A percentile compares a stretch with the other conserved stretches of the same genome.
Evolutionary conservation across 2,113 vertebrate species (phyloP).

Genomic region (Nettapus auritus): DNA sequence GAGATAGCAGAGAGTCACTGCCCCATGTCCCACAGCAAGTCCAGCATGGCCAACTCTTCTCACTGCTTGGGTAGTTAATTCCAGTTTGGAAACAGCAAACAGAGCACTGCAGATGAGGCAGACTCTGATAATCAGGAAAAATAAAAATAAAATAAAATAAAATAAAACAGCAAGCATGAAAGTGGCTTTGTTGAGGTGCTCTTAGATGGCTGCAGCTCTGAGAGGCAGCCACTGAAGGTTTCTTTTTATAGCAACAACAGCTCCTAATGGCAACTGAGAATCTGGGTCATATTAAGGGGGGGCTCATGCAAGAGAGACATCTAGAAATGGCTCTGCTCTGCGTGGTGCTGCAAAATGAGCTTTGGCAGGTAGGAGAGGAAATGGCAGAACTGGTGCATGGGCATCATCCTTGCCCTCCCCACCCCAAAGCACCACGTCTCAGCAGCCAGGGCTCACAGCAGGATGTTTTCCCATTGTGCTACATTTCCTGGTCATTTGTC

Average conservation of each 20-base stretch:
- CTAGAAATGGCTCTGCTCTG: background rate
- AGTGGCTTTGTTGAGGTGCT: background rate
- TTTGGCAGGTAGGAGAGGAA: background rate
- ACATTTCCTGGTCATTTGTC: accelerated
- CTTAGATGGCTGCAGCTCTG: background rate
- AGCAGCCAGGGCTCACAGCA: background rate
- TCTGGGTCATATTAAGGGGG: background rate
- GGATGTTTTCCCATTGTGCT: accelerated
- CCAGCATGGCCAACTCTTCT: background rate
- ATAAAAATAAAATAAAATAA: background rate
- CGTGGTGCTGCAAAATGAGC: accelerated
- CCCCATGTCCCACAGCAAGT: background rate
- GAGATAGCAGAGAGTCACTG: background rate
- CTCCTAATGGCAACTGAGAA: background rate
- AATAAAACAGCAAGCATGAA: background rate
- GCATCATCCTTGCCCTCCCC: background rate
- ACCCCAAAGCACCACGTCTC: background rate
- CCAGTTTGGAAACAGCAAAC: background rate
- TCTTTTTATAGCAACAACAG: constrained; percentile 8
- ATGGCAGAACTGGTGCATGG: background rate
- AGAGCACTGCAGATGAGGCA: background rate
- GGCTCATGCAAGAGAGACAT: background rate
- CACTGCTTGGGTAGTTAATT: background rate
- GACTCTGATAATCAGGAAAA: background rate
- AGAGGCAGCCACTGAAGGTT: background rate